These are phyloP conservation scores for Eucidaris tribuloides DNA, from an alignment of 35 echinoderm and acorn worm species.

Conservation along the genomic window DNA sequence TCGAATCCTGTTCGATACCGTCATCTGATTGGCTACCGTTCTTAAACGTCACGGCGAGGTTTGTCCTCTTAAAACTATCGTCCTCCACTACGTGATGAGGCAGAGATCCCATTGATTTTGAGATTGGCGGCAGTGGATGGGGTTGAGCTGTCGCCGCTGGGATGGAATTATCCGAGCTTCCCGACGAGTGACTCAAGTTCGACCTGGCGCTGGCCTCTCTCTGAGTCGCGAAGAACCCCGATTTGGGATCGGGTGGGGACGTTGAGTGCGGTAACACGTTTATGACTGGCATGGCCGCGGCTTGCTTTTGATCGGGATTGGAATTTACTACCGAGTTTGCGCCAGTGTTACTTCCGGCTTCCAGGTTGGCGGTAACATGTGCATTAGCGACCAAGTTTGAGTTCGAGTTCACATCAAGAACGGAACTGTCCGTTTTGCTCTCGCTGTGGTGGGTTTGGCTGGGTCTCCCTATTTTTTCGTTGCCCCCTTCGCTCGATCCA, in stretches of 20 bases:
- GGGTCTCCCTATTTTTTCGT: background rate
- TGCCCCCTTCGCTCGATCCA: background rate
- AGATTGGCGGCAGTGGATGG: slow-evolving; percentile 7
- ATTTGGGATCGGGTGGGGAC: background rate
- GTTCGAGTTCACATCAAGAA: slow-evolving; percentile 2
- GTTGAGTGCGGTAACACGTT: background rate
- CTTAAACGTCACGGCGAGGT: too few relatives aligned
- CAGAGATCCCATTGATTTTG: background rate
- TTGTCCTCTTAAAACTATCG: too few relatives aligned
- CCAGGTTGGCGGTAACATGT: background rate
- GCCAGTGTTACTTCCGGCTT: background rate
- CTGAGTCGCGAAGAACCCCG: slow-evolving; percentile 1
- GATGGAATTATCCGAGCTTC: background rate
- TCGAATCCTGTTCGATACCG: too few relatives aligned
- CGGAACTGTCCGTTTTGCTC: background rate
- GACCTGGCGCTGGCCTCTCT: background rate
- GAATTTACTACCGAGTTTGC: background rate
- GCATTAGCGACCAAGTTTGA: background rate
- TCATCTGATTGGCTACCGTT: too few relatives aligned
- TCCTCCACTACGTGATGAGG: background rate
- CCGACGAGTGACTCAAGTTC: background rate
- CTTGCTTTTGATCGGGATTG: background rate
- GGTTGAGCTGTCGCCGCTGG: background rate
- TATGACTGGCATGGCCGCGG: background rate
- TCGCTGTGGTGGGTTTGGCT: background rate